Conservation (phyloP, 2,113 vertebrate species). For the Sinocyclocheilus anophthalmus region DNA sequence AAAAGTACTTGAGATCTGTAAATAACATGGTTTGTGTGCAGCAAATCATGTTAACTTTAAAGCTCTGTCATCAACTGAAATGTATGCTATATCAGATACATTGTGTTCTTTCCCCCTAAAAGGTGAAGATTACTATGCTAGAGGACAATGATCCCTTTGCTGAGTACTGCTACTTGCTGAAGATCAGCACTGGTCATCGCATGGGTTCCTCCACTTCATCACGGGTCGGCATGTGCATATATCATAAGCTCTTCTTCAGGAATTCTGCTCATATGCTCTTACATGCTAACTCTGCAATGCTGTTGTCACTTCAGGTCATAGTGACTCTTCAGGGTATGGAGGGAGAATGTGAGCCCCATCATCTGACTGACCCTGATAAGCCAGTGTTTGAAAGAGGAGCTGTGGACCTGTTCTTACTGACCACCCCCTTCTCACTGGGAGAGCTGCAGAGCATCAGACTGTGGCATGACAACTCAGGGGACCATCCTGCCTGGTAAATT, state of each 20-base stretch:
- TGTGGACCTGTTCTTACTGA: slow-evolving; percentile 86
- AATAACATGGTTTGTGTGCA: background rate
- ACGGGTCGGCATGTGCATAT: slow-evolving; percentile 76
- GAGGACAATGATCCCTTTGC: slow-evolving; percentile 92
- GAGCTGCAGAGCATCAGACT: slow-evolving; percentile 85
- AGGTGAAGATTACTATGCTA: slow-evolving; percentile 89
- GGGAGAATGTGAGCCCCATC: slow-evolving; percentile 92
- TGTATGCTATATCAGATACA: background rate
- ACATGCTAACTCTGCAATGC: slow-evolving; percentile 5
- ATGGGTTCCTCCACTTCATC: slow-evolving; percentile 87
- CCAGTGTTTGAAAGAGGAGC: slow-evolving; percentile 88
- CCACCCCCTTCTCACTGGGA: slow-evolving; percentile 90
- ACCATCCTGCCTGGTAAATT: slow-evolving; percentile 83
- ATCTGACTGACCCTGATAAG: slow-evolving; percentile 80
- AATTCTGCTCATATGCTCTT: background rate
- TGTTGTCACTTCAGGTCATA: slow-evolving; percentile 77
- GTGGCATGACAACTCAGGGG: slow-evolving; percentile 94
- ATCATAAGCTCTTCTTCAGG: background rate
- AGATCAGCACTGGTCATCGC: slow-evolving; percentile 87
- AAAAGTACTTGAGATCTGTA: background rate
- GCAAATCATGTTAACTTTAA: background rate
- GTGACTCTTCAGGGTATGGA: slow-evolving; percentile 84
- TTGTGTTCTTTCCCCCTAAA: background rate
- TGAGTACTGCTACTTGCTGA: slow-evolving; percentile 88
- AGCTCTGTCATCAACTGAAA: background rate